Conservation (phyloP, 2,113 vertebrate genomes). For the Gnathonemus longibarbis region DNA sequence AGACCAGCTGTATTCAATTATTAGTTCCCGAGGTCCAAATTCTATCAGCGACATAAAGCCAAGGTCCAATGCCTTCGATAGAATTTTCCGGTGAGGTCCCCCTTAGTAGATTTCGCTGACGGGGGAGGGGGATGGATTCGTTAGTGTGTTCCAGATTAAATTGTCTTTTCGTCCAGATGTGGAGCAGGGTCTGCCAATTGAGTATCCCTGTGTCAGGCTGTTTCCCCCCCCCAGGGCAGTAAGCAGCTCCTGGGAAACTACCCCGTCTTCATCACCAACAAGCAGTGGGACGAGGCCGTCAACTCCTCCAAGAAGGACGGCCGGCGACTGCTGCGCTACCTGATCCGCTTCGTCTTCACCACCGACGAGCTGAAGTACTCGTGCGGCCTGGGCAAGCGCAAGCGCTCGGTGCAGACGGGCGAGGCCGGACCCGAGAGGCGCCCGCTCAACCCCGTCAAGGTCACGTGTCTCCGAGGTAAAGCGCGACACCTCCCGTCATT, state of each 20-base stretch:
- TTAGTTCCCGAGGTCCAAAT: neutral
- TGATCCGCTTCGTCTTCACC: constrained; percentile 97
- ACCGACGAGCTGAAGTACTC: constrained; percentile 99
- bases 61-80: neutral
- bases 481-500: neutral
- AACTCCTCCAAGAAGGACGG: constrained; percentile 98
- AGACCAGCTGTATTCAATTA: neutral
- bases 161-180: neutral
- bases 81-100: neutral
- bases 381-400: constrained; percentile 97
- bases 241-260: constrained; percentile 98
- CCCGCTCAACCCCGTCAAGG: constrained; percentile 97
- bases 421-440: constrained; percentile 92
- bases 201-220: neutral
- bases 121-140: neutral
- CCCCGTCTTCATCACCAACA: constrained; percentile 97
- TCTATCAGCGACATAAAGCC: neutral
- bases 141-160: neutral
- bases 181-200: neutral
- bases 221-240: constrained; percentile 71
- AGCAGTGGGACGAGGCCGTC: constrained; percentile 98
- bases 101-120: neutral
- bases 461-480: constrained; percentile 98
- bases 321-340: constrained; percentile 88
- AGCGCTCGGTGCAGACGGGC: constrained; percentile 95